Evolutionary conservation across 2,797 vertebrate genomes (phyloP).

Genomic region (Salarias fasciatus): DNA sequence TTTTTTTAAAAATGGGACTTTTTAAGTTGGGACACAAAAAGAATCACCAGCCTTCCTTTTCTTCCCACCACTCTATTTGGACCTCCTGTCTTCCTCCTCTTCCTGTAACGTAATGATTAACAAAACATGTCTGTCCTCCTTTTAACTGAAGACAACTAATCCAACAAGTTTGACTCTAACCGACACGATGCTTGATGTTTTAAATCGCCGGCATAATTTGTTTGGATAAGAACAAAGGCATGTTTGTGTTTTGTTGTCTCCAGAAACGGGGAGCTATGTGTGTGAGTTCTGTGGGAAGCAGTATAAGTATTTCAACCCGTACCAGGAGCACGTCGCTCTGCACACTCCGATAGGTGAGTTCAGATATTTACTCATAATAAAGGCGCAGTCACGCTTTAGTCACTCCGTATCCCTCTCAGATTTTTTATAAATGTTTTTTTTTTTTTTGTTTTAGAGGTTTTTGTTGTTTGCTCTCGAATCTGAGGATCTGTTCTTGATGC

Average conservation of each 20-base stretch:
- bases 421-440: not conserved
- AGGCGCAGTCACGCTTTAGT: not conserved
- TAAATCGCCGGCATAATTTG: not conserved
- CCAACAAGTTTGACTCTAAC: conserved; percentile 23
- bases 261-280: conserved; percentile 97
- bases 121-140: conserved; percentile 10
- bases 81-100: conserved; percentile 38
- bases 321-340: conserved; percentile 98
- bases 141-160: conserved; percentile 32
- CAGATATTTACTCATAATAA: not conserved
- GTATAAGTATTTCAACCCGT: conserved; percentile 99
- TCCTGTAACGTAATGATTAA: conserved; percentile 25
- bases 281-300: conserved; percentile 99
- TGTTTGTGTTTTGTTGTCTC: conserved; percentile 48
- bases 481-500: conserved; percentile 23
- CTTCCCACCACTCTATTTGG: conserved; percentile 3
- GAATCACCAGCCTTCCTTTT: conserved; percentile 29
- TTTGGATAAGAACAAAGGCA: conserved; percentile 21
- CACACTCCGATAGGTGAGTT: conserved; percentile 95
- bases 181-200: conserved; percentile 23
- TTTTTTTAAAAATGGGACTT: not conserved
- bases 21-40: conserved; percentile 4
- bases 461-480: conserved; percentile 15
- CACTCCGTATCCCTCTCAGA: not conserved
- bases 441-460: conserved; percentile 11